Evolutionary conservation across 23 tunicate genomes (phyloP), one percentile per base, ranked within the genome.

Genomic region (Trididemnum clinides): DNA sequence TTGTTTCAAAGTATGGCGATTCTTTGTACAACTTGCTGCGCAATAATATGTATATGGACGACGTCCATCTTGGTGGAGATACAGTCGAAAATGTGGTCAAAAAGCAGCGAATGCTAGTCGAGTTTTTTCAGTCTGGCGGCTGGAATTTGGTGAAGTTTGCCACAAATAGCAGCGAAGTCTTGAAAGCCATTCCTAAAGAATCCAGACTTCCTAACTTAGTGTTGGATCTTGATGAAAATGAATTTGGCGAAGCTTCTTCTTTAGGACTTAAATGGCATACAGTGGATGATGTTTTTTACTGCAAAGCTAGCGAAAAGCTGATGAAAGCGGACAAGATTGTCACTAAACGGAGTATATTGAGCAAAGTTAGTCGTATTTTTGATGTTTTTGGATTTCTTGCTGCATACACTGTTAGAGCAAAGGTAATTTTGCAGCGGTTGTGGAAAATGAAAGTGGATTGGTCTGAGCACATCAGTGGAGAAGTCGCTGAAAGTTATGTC

Each of bases 41-140:
- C 20, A 28, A n/a, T 59, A 59, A 59, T 28, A 59, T 59, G 66
- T 59, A n/a, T n/a, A 59, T 59, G 66, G 66, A 59, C 22, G 66
- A 59, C 25, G 66, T 59, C 20, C n/a, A n/a, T n/a, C n/a, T n/a
- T n/a, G n/a, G n/a, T n/a, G n/a, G n/a, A n/a, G n/a, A n/a, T n/a
- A n/a, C n/a, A n/a, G n/a, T n/a, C n/a, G n/a, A n/a, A n/a, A n/a
- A n/a, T n/a, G n/a, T n/a, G n/a, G n/a, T n/a, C n/a, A n/a, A n/a
- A n/a, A n/a, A n/a, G n/a, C n/a, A n/a, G n/a, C n/a, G n/a, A n/a
- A n/a, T n/a, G n/a, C n/a, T n/a, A n/a, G n/a, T n/a, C n/a, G n/a
- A n/a, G n/a, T n/a, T n/a, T n/a, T n/a, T n/a, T n/a, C n/a, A 34
- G 18, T 6, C 39, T 34, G 50, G 77, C 49, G 77, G 77, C 4